Percentiles rank a stretch among this genome's conserved stretches.
Conservation (phyloP, 2,113 vertebrate genomes). For the Gymnobelideus leadbeateri region DNA sequence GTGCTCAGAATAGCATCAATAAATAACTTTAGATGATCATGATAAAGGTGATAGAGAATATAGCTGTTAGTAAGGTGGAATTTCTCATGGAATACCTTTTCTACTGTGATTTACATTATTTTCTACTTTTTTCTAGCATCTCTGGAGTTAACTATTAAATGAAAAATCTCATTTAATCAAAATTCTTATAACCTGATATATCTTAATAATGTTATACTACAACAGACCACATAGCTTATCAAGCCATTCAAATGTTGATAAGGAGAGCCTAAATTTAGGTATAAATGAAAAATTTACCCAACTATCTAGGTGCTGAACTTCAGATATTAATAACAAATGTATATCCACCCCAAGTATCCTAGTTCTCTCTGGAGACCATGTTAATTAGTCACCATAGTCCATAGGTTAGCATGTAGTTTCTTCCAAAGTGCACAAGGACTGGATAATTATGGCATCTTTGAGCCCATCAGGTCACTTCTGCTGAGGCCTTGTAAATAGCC, state of each 20-base stretch:
- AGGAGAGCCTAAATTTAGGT: constrained; percentile 58
- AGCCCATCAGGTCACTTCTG: constrained; percentile 87
- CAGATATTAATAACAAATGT: constrained; percentile 82
- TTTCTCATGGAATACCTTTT: background rate
- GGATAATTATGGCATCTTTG: constrained; percentile 72
- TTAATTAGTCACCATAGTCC: constrained; percentile 80
- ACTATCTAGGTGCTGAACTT: constrained; percentile 45
- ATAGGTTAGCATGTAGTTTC: constrained; percentile 75
- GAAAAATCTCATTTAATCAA: constrained; percentile 42
- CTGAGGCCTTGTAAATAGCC: constrained; percentile 84
- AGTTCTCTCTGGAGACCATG: constrained; percentile 78
- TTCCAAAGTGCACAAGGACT: constrained; percentile 57
- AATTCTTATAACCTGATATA: background rate
- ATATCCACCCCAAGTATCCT: constrained; percentile 74
- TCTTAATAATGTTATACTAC: constrained; percentile 40
- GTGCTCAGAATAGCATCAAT: background rate
- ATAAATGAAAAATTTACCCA: constrained; percentile 47
- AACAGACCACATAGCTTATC: constrained; percentile 16
- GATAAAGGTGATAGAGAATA: background rate
- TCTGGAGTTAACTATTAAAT: constrained; percentile 46
- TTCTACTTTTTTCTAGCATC: background rate
- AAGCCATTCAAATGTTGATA: constrained; percentile 52
- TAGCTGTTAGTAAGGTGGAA: background rate
- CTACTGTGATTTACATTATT: background rate
- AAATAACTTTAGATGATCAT: background rate